Percentiles rank a stretch among this genome's conserved stretches.
Evolutionary conservation across 2,888 invertebrate genomes (phyloP).

Genomic region (Lithophane semibrunnea): DNA sequence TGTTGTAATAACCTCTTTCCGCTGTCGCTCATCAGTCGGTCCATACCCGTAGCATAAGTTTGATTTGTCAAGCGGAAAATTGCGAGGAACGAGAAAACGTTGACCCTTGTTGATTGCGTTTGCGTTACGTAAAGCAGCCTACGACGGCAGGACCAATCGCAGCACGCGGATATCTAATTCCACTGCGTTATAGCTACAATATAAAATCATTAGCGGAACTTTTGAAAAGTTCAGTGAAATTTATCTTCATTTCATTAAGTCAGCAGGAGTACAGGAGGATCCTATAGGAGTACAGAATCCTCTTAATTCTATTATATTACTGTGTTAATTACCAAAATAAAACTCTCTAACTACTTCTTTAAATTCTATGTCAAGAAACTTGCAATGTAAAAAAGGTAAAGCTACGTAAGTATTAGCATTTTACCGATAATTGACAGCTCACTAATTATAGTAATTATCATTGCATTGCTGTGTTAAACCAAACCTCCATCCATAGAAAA

Average conservation of each 20-base stretch:
- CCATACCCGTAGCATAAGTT: slow-evolving; percentile 72
- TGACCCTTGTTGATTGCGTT: slow-evolving; percentile 72
- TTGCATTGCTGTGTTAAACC: slow-evolving; percentile 20
- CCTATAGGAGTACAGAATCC: neutral
- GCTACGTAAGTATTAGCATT: neutral
- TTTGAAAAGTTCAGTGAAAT: slow-evolving; percentile 1
- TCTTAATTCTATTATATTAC: neutral
- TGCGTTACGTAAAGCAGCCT: slow-evolving; percentile 56
- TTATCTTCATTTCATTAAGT: neutral
- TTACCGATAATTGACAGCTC: neutral
- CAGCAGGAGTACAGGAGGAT: too few species aligned
- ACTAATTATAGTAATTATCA: neutral
- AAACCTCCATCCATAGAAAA: neutral
- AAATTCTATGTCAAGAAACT: neutral
- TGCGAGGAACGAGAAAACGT: slow-evolving; percentile 79
- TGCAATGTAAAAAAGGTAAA: neutral
- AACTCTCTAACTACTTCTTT: neutral
- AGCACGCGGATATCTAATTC: slow-evolving; percentile 35
- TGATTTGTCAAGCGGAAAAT: slow-evolving; percentile 85
- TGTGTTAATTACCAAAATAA: neutral
- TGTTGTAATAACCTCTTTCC: slow-evolving; percentile 1
- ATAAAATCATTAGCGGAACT: neutral
- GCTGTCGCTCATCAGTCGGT: slow-evolving; percentile 56
- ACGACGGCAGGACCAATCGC: slow-evolving; percentile 23
- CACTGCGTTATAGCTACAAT: slow-evolving; percentile 28